Conservation (phyloP, 2,888 invertebrate genomes). For the Notodonta dromedarius region DNA sequence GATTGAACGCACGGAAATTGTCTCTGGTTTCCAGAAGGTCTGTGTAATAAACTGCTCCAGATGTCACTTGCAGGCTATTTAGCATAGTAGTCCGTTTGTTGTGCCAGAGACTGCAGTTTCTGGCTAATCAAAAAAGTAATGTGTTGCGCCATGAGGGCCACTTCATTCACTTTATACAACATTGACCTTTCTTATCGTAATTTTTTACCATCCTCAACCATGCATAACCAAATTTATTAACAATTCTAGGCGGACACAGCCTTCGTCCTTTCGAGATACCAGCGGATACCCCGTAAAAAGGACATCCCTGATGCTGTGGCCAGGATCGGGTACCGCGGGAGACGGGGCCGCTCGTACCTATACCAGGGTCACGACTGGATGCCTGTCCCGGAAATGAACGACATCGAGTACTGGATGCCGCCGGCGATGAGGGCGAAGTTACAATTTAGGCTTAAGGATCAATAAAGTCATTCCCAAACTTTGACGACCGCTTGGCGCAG, state of each 20-base stretch:
- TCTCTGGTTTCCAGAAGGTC: no score
- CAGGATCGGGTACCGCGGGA: constrained; percentile 49
- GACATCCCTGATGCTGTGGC: constrained; percentile 53
- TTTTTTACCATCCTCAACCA: no score
- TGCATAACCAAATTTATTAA: background rate
- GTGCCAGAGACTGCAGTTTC: no score
- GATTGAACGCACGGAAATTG: no score
- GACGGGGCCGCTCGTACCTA: constrained; percentile 61
- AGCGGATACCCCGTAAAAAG: constrained; percentile 51
- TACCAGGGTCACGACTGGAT: constrained; percentile 69
- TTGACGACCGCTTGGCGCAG: no score
- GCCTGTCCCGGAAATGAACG: constrained; percentile 58
- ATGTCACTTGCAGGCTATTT: no score
- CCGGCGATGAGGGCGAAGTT: background rate
- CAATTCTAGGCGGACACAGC: constrained; percentile 38
- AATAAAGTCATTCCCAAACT: background rate
- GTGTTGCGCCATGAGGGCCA: no score
- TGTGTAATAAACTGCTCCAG: no score
- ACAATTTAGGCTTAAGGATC: background rate
- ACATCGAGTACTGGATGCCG: constrained; percentile 35
- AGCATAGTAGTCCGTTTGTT: no score
- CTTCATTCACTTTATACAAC: no score
- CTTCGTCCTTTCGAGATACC: constrained; percentile 44
- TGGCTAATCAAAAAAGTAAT: no score
- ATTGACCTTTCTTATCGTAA: no score